Percentiles rank a stretch among this genome's conserved stretches.
Evolutionary conservation across 2,888 invertebrate genomes (phyloP).

Genomic region (Hipparchia sbordonii): DNA sequence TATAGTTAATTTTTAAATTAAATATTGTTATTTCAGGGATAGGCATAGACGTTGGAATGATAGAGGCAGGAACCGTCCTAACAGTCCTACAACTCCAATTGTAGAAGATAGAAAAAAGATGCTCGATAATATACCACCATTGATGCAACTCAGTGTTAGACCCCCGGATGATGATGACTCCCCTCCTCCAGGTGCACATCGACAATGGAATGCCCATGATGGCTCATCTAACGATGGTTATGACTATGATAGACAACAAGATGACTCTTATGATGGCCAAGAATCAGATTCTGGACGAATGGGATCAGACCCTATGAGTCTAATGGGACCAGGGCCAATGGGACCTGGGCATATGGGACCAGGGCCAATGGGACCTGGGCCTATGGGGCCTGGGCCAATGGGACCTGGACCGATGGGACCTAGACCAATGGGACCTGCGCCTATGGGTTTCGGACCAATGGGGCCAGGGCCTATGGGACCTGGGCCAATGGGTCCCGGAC

Average conservation of each 20-base stretch:
- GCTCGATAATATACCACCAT: slow-evolving; percentile 59
- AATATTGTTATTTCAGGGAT: slow-evolving; percentile 53
- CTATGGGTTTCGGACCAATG: slow-evolving; percentile 43
- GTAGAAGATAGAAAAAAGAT: slow-evolving; percentile 61
- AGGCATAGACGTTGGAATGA: slow-evolving; percentile 66
- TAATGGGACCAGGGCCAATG: slow-evolving; percentile 39
- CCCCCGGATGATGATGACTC: slow-evolving; percentile 56
- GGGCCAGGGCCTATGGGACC: slow-evolving; percentile 46
- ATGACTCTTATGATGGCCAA: slow-evolving; percentile 37
- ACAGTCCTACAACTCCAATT: slow-evolving; percentile 61
- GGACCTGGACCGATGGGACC: slow-evolving; percentile 41
- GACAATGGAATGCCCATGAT: slow-evolving; percentile 54
- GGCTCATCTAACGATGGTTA: slow-evolving; percentile 53
- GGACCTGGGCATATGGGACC: slow-evolving; percentile 39
- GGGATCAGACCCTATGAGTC: slow-evolving; percentile 33
- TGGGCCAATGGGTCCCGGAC: slow-evolving; percentile 47
- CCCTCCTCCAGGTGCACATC: slow-evolving; percentile 51
- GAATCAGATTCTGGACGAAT: slow-evolving; percentile 35
- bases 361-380: slow-evolving; percentile 38
- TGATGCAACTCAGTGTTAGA: slow-evolving; percentile 69
- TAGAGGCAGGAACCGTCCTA: slow-evolving; percentile 55
- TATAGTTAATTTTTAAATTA: neutral
- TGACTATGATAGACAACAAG: slow-evolving; percentile 50
- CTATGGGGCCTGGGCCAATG: slow-evolving; percentile 39
- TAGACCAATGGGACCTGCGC: slow-evolving; percentile 44